Percentiles rank a stretch among this genome's conserved stretches.
Conservation (phyloP, 1,140 invertebrate species). For the Galendromus occidentalis region DNA sequence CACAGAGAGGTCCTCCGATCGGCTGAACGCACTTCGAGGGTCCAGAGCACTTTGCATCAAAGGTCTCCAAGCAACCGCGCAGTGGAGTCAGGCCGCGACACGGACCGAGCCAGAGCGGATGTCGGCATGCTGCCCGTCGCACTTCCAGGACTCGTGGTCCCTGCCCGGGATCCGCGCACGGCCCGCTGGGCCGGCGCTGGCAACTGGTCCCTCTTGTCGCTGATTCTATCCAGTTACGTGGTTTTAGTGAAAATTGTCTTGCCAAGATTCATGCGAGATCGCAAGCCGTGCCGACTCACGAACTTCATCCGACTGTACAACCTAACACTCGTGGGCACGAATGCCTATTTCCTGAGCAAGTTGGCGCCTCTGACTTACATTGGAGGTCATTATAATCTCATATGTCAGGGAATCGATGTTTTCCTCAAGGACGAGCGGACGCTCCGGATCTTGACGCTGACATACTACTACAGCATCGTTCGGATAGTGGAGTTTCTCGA, state of each 20-base stretch:
- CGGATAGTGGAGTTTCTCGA: constrained; percentile 18
- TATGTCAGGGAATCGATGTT: background rate
- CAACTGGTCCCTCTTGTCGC: background rate
- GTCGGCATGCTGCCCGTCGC: background rate
- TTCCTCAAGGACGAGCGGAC: background rate
- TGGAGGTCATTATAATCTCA: background rate
- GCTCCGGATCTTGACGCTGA: background rate
- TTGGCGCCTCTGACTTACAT: background rate
- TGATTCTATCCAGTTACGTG: background rate
- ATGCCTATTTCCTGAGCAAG: background rate
- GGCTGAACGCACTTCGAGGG: too few relatives aligned
- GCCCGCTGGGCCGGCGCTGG: background rate
- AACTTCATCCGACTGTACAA: background rate
- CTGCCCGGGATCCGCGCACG: background rate
- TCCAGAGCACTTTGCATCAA: too few relatives aligned
- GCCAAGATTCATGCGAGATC: background rate
- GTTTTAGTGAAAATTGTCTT: background rate
- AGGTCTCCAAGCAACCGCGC: too few relatives aligned
- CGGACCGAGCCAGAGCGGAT: too few relatives aligned
- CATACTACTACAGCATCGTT: background rate
- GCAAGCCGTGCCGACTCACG: background rate
- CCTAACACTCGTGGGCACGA: background rate
- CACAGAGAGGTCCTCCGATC: too few relatives aligned
- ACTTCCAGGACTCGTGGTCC: background rate
- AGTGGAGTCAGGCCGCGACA: too few relatives aligned